phyloP scores from a whole-genome alignment of 2,888 invertebrate genomes.

The Platycnemis pennipes region DNA sequence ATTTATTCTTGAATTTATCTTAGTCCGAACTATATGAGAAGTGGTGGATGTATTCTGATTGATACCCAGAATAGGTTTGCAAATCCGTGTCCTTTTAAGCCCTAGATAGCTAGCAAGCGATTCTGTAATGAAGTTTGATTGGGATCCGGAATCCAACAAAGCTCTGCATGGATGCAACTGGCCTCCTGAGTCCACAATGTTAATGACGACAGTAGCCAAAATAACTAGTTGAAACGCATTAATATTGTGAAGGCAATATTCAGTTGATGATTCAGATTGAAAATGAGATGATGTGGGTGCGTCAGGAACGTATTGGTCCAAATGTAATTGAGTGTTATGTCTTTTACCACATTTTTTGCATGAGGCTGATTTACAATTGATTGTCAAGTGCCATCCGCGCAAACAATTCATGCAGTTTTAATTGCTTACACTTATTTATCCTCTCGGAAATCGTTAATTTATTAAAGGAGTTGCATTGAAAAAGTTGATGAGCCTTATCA shows the following conservation, averaged over 20 bases:
- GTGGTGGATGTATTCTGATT: neutral
- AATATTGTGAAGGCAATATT: constrained; percentile 18
- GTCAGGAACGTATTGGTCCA: neutral
- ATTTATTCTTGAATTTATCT: constrained; percentile 35
- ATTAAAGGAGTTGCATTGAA: no score
- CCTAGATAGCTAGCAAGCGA: neutral
- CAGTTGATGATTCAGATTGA: neutral
- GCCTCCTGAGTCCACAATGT: constrained; percentile 36
- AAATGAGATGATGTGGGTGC: neutral
- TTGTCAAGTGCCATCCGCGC: no score
- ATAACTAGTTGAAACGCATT: neutral
- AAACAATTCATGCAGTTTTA: no score
- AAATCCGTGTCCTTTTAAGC: neutral
- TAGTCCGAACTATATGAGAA: neutral
- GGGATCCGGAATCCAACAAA: constrained; percentile 1
- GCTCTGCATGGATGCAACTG: neutral
- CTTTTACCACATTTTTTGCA: no score
- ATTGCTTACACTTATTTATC: no score
- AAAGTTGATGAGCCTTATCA: no score
- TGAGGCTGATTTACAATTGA: no score
- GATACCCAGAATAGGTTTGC: neutral
- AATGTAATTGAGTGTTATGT: no score
- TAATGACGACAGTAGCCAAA: neutral
- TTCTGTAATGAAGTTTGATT: constrained; percentile 3
- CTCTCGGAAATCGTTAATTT: no score